Conservation (phyloP, 1,140 invertebrate species). For the Myzus persicae region DNA sequence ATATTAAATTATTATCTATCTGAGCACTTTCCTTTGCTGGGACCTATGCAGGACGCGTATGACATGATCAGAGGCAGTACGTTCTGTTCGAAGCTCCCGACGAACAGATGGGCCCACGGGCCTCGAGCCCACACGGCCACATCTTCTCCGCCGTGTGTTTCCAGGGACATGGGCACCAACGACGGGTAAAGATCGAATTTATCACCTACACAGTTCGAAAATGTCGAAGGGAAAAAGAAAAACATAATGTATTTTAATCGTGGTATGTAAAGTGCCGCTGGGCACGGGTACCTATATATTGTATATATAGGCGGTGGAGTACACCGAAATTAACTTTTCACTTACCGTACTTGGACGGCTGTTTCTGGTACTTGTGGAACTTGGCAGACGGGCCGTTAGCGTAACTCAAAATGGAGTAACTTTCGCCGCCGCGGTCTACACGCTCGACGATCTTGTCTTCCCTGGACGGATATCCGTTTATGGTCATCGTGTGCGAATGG, state of each 20-base stretch:
- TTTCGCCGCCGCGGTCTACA: constrained; percentile 67
- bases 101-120: constrained; percentile 75
- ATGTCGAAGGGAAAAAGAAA: neutral
- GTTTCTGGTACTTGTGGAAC: neutral
- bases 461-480: constrained; percentile 73
- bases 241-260: neutral
- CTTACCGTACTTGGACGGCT: constrained; percentile 22
- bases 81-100: constrained; percentile 75
- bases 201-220: constrained; percentile 59
- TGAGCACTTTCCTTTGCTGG: constrained; percentile 39
- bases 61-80: constrained; percentile 75
- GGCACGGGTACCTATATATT: neutral
- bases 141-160: constrained; percentile 77
- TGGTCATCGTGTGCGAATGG: constrained; percentile 72
- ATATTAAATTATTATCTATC: constrained; percentile 32
- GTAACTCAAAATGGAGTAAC: constrained; percentile 78
- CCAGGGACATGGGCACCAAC: constrained; percentile 66
- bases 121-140: constrained; percentile 73
- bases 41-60: constrained; percentile 73
- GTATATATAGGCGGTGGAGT: neutral
- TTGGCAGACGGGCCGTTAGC: constrained; percentile 73
- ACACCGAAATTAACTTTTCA: neutral
- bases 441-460: constrained; percentile 72
- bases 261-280: neutral
- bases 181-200: constrained; percentile 67